Evolutionary conservation across 1,140 invertebrate species (phyloP), one percentile per base, ranked within the genome.

Genomic region (Drosophila murphyi): DNA sequence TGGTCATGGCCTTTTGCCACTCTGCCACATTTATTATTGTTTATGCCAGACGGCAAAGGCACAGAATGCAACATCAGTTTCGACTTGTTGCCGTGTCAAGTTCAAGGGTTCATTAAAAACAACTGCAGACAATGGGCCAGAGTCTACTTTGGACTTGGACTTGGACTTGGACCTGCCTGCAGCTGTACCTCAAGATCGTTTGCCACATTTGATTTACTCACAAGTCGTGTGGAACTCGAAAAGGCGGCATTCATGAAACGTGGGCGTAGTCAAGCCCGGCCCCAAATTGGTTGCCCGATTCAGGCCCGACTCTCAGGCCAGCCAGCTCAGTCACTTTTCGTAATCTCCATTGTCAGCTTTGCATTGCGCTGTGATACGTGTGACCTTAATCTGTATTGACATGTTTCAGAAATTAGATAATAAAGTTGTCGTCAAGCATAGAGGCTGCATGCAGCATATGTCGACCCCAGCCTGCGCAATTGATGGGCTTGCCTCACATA

Each of bases 341-440:
- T 88, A 88, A 88, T 88, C 83, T 80, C 73, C 55, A 78, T 80
- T 89, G 85, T 88, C 83, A 61, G 85, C 77, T 80, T 88, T 80
- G 65, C 67, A 78, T 60, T 89, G 80, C 67, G 37, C 70, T 68
- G 12, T 69, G 87, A 90, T 90, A 90, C 82, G 75, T 80, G 76
- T 90, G 87, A 90, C 86, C 86, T 75, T 87, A 90, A 90, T 90
- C 87, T 90, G 87, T 74, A 90, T 90, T 86, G 86, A 90, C 86
- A 90, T 87, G 80, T 90, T 45, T 78, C 80, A 75, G 67, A 85
- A 88, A 82, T 88, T 89, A 85, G 85, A 89, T 89, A 89, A 89
- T 81, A 80, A 89, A 81, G 74, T 81, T 81, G 83, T 87, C 35
- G 59, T 64, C 68, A 50, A 67, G 60, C 51, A 39, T 48, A 62